phyloP scores from a whole-genome alignment of 2,113 vertebrate genomes.

The Phaethornis superciliosus region DNA sequence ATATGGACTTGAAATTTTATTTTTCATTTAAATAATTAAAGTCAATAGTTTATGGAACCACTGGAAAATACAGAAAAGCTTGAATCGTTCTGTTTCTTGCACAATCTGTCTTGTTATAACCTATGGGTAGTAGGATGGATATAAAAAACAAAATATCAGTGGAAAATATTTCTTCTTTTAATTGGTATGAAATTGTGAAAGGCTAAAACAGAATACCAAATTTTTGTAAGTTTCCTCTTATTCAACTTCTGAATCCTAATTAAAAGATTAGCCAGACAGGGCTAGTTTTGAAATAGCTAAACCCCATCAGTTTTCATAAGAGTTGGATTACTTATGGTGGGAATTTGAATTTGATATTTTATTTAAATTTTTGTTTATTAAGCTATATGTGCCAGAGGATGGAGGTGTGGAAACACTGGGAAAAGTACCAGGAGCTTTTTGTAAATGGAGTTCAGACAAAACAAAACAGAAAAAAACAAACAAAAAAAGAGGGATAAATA shows the following conservation, averaged over 20 bases:
- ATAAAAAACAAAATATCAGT: neutral
- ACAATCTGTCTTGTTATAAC: neutral
- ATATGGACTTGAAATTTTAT: conserved; percentile 39
- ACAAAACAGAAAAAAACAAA: neutral
- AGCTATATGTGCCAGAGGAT: conserved; percentile 65
- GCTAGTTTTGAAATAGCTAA: conserved; percentile 30
- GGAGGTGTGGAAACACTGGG: conserved; percentile 32
- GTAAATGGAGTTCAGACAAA: conserved; percentile 34
- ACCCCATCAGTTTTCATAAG: conserved; percentile 17
- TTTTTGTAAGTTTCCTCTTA: conserved; percentile 15
- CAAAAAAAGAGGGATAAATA: neutral
- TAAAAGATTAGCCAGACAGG: conserved; percentile 3
- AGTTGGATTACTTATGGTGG: conserved; percentile 42
- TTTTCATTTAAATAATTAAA: conserved; percentile 45
- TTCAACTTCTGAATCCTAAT: conserved; percentile 49
- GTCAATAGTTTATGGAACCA: conserved; percentile 13
- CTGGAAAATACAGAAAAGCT: conserved; percentile 41
- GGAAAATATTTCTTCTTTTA: neutral
- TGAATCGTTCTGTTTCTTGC: neutral
- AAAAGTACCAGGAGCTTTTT: conserved; percentile 55
- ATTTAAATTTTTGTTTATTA: conserved; percentile 56
- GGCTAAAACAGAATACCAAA: conserved; percentile 17
- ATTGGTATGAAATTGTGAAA: conserved; percentile 37
- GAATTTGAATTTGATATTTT: conserved; percentile 61
- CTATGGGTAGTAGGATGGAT: neutral